Conservation (phyloP, 2,888 invertebrate species). For the Torymus auratus region DNA sequence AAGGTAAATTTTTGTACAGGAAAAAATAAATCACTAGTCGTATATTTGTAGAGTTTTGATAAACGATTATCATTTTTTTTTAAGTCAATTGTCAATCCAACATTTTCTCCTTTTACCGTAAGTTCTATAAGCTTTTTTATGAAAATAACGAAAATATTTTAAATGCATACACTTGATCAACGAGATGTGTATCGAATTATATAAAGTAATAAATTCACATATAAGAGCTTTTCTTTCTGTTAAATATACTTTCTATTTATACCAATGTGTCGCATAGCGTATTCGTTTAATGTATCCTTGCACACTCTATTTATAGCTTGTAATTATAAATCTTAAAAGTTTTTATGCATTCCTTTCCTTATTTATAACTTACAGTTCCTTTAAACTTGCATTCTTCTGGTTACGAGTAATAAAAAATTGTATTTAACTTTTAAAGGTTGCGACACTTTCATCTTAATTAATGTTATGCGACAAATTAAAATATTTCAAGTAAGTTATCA, state of each 20-base stretch:
- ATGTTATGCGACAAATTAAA: conserved; percentile 27
- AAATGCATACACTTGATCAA: too few relatives aligned
- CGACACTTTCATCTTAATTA: background rate
- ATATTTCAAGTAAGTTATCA: background rate
- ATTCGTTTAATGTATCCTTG: conserved; percentile 20
- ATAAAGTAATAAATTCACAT: too few relatives aligned
- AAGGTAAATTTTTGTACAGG: background rate
- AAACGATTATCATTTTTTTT: too few relatives aligned
- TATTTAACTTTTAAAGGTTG: background rate
- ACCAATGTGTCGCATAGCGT: conserved; percentile 31
- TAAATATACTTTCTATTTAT: background rate
- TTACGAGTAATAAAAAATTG: conserved; percentile 13
- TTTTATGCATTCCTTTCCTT: conserved; percentile 2
- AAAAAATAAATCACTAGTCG: background rate
- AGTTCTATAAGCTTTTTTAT: too few relatives aligned
- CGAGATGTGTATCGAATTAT: too few relatives aligned
- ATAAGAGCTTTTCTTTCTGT: too few relatives aligned
- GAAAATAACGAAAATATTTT: too few relatives aligned
- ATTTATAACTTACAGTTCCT: conserved; percentile 11
- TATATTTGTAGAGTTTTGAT: background rate
- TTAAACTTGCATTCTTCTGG: background rate
- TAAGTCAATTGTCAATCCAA: too few relatives aligned
- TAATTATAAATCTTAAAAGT: conserved; percentile 21
- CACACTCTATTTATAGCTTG: conserved; percentile 6
- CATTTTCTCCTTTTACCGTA: too few relatives aligned